These are phyloP conservation scores for Epinephelus awoara DNA, from an alignment of 2,797 vertebrate species.

Conservation along the genomic window DNA sequence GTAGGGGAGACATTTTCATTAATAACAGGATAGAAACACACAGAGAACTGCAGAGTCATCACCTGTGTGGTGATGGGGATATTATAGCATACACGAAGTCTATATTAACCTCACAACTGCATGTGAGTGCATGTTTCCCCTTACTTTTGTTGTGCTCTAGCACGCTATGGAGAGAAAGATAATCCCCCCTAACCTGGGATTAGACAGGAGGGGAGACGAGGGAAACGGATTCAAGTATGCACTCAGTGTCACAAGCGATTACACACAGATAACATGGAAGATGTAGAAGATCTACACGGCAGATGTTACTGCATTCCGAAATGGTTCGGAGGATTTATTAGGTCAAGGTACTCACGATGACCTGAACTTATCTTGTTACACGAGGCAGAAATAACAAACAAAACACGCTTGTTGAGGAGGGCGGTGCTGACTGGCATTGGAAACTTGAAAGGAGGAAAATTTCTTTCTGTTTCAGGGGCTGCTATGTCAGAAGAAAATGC, in stretches of 20 bases:
- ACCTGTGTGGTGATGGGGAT: conserved; percentile 47
- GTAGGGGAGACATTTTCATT: conserved; percentile 72
- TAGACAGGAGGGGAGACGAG: conserved; percentile 53
- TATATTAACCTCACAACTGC: conserved; percentile 54
- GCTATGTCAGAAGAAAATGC: conserved; percentile 29
- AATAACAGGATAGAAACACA: conserved; percentile 77
- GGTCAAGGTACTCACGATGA: conserved; percentile 31
- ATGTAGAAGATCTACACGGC: conserved; percentile 37
- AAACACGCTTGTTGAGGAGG: conserved; percentile 26
- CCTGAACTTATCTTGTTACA: conserved; percentile 61
- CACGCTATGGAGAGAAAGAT: conserved; percentile 63
- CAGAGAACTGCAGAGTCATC: conserved; percentile 70
- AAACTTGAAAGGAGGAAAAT: conserved; percentile 34
- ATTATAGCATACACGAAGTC: conserved; percentile 58
- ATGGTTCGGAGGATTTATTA: conserved; percentile 55
- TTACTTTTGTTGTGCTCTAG: conserved; percentile 50
- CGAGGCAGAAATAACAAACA: conserved; percentile 62
- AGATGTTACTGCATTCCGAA: conserved; percentile 41
- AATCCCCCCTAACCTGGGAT: conserved; percentile 76
- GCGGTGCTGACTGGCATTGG: conserved; percentile 11
- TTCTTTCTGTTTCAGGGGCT: conserved; percentile 35
- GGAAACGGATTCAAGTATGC: conserved; percentile 62
- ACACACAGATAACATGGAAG: conserved; percentile 52
- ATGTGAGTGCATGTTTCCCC: conserved; percentile 63
- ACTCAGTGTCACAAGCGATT: conserved; percentile 67